Evolutionary conservation across 2,888 invertebrate species (phyloP).

Genomic region (Caenorhabditis sinica): DNA sequence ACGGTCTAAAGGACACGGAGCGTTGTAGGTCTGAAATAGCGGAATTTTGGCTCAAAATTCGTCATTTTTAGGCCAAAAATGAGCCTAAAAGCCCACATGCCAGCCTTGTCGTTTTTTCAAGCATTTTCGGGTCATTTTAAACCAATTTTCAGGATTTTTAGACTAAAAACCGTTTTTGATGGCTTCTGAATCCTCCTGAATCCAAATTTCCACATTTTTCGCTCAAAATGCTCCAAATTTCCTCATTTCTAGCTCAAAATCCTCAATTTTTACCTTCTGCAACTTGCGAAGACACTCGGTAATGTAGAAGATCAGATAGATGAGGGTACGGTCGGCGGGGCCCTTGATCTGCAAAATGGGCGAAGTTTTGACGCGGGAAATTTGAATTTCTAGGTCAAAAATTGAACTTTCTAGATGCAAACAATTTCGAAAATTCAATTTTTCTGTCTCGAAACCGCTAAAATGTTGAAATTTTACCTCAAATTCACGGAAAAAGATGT

Average conservation of each 20-base stretch:
- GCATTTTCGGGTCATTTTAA: no score
- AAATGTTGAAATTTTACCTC: conserved; percentile 85
- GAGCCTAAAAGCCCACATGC: no score
- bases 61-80: not conserved
- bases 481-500: conserved; percentile 98
- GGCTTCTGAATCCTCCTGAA: no score
- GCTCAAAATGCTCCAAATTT: not conserved
- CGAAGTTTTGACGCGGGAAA: not conserved
- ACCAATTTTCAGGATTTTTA: no score
- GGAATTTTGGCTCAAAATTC: not conserved
- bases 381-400: not conserved
- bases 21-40: no score
- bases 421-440: no score
- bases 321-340: conserved; percentile 95
- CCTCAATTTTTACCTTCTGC: conserved; percentile 87
- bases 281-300: conserved; percentile 97
- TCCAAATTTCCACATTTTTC: not conserved
- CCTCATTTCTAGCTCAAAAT: not conserved
- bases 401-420: no score
- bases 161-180: no score
- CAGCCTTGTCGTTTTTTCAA: no score
- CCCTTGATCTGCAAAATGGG: conserved; percentile 87
- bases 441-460: no score
- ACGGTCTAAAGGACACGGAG: no score
- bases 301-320: conserved; percentile 97